phyloP scores from a whole-genome alignment of 2,113 vertebrate genomes.

The Haemorhous mexicanus region DNA sequence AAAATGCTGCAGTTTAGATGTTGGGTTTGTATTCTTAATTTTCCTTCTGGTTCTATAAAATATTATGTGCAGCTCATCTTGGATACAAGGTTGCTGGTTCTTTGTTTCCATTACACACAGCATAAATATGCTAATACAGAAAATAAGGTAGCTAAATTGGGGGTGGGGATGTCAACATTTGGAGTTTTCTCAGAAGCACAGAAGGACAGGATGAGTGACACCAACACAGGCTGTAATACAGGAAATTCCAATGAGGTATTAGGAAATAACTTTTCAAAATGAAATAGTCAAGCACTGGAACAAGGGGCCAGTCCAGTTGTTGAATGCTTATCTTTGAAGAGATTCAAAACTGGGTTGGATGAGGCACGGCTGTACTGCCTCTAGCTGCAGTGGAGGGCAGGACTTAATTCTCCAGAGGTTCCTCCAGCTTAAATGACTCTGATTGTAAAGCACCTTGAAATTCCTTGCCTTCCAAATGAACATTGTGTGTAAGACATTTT shows the following conservation, averaged over 20 bases:
- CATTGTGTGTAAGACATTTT: not conserved
- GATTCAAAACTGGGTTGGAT: not conserved
- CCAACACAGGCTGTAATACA: not conserved
- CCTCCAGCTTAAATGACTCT: not conserved
- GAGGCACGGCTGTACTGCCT: not conserved
- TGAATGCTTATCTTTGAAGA: not conserved
- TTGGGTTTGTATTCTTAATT: not conserved
- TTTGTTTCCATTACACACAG: not conserved
- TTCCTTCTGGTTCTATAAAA: not conserved
- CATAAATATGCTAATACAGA: not conserved
- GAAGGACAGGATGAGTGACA: not conserved
- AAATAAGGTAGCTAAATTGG: not conserved
- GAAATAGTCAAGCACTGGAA: not conserved
- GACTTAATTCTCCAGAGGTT: not conserved
- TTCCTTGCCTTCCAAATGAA: not conserved
- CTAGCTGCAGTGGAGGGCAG: not conserved
- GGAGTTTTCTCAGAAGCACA: not conserved
- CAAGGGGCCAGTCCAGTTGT: not conserved
- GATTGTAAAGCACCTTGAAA: not conserved
- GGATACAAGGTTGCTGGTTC: not conserved
- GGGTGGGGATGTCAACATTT: not conserved
- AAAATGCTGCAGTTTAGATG: not conserved
- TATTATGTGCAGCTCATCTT: fast-evolving
- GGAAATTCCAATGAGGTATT: slow-evolving; percentile 30
- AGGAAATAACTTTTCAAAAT: not conserved